phyloP scores from a whole-genome alignment of 2,888 invertebrate species.

The Orthosia incerta region DNA sequence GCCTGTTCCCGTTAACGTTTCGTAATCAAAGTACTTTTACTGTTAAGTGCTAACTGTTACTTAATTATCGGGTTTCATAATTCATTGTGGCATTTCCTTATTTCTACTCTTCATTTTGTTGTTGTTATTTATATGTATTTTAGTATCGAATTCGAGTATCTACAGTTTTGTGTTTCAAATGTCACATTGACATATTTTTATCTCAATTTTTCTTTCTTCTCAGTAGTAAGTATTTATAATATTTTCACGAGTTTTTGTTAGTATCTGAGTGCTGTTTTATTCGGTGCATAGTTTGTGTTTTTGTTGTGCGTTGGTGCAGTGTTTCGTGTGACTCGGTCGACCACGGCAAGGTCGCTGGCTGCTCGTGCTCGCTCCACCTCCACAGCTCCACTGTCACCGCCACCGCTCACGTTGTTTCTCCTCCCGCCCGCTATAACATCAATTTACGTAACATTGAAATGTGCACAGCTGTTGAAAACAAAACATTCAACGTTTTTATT shows the following conservation, averaged over 20 bases:
- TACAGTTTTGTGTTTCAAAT: conserved; percentile 22
- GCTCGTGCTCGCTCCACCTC: conserved; percentile 64
- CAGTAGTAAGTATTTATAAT: not conserved
- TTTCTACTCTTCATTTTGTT: conserved; percentile 23
- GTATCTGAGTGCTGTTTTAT: conserved; percentile 5
- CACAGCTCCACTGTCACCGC: conserved; percentile 69
- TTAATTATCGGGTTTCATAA: conserved; percentile 21
- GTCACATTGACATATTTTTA: conserved; percentile 15
- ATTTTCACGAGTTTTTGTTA: conserved; percentile 9
- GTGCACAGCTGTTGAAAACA: conserved; percentile 43
- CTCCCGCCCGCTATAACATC: conserved; percentile 49
- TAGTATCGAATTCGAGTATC: not conserved
- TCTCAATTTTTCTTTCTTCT: conserved; percentile 16
- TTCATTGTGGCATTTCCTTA: conserved; percentile 29
- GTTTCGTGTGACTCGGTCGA: conserved; percentile 67
- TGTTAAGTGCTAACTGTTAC: conserved; percentile 32
- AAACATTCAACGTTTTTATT: conserved; percentile 29
- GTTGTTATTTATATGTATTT: not conserved
- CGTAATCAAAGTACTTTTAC: conserved; percentile 49
- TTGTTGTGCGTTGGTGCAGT: conserved; percentile 21
- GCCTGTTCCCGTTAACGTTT: conserved; percentile 45
- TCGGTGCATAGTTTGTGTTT: conserved; percentile 34
- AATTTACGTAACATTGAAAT: conserved; percentile 57
- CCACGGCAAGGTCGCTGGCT: conserved; percentile 76
- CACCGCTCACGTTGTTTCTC: conserved; percentile 62